phyloP scores from a whole-genome alignment of 2,113 vertebrate species.

The Tor tambroides region DNA sequence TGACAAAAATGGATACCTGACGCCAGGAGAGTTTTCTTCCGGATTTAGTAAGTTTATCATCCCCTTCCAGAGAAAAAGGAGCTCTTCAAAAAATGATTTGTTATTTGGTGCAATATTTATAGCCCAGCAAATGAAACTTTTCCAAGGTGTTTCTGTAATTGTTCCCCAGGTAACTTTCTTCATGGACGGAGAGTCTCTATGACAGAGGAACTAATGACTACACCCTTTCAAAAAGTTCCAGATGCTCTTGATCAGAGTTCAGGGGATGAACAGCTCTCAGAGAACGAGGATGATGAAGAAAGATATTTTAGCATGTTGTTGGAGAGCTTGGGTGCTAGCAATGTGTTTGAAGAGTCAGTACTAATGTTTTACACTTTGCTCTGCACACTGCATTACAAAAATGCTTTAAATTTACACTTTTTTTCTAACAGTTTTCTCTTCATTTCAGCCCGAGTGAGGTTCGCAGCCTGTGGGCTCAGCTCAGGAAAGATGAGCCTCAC shows the following conservation, averaged over 20 bases:
- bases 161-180: conserved; percentile 83
- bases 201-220: conserved; percentile 60
- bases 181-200: conserved; percentile 74
- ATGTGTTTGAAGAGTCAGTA: conserved; percentile 89
- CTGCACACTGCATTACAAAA: not conserved
- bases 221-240: conserved; percentile 54
- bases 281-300: conserved; percentile 80
- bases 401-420: not conserved
- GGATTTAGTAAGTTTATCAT: conserved; percentile 85
- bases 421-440: not conserved
- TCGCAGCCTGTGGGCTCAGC: conserved; percentile 84
- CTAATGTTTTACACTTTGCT: not conserved
- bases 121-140: too few species aligned
- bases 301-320: conserved; percentile 85
- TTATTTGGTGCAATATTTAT: too few species aligned
- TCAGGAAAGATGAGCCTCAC: conserved; percentile 84
- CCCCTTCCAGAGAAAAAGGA: not conserved
- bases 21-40: conserved; percentile 84
- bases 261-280: conserved; percentile 67
- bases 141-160: not conserved
- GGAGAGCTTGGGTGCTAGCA: conserved; percentile 84
- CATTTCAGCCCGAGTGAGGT: conserved; percentile 79
- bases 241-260: conserved; percentile 76
- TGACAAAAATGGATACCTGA: conserved; percentile 85
- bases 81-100: too few species aligned